Conservation (phyloP, 2,113 vertebrate species). For the Nibea albiflora region DNA sequence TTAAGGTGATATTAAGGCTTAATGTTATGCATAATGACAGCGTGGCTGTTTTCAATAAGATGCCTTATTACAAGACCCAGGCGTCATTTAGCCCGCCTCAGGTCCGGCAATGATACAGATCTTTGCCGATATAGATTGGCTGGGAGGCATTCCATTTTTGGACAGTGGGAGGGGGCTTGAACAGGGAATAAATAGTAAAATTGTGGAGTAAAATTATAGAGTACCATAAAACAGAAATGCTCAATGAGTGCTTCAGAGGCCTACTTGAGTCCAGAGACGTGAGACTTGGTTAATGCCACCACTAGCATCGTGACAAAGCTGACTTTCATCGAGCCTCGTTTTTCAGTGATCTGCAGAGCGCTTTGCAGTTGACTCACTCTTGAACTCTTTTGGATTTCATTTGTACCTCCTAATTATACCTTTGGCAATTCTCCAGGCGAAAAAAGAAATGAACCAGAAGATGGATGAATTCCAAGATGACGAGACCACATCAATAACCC, state of each 20-base stretch:
- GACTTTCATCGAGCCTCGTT: background rate
- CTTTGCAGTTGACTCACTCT: background rate
- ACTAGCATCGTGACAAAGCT: background rate
- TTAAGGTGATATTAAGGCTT: too few species aligned
- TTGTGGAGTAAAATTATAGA: background rate
- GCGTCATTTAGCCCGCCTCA: too few species aligned
- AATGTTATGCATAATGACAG: too few species aligned
- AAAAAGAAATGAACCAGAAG: background rate
- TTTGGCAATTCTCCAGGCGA: conserved; percentile 18
- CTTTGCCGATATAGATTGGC: too few species aligned
- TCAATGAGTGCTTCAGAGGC: too few species aligned
- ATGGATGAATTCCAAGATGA: conserved; percentile 3
- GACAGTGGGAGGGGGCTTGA: too few species aligned
- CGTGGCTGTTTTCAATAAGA: too few species aligned
- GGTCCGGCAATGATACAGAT: too few species aligned
- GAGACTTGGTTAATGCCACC: background rate
- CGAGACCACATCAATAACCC: background rate
- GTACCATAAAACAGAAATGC: background rate
- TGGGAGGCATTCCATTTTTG: too few species aligned
- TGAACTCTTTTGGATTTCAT: conserved; percentile 2
- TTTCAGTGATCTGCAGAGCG: background rate
- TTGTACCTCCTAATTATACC: conserved; percentile 1
- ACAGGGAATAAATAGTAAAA: background rate
- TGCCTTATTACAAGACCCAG: too few species aligned
- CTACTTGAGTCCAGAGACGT: background rate